Evolutionary conservation across 2,888 invertebrate genomes (phyloP).

Genomic region (Phengaris arion): DNA sequence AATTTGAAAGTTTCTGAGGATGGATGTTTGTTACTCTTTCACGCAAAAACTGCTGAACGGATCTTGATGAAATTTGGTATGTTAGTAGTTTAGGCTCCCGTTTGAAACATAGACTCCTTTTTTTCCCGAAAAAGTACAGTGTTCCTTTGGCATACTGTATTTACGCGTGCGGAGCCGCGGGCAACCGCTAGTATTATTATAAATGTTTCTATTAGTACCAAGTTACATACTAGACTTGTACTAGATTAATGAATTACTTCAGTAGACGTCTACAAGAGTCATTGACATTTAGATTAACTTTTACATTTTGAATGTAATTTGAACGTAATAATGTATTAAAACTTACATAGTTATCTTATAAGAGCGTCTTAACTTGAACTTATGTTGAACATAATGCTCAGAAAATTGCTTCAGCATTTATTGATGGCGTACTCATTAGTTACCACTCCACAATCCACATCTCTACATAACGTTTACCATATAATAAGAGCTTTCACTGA

Average conservation of each 20-base stretch:
- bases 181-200: too few relatives aligned
- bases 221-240: too few relatives aligned
- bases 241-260: neutral
- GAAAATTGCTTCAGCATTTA: neutral
- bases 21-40: too few relatives aligned
- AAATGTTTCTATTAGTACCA: too few relatives aligned
- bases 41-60: too few relatives aligned
- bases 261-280: neutral
- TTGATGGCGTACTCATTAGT: neutral
- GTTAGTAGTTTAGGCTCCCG: too few relatives aligned
- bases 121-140: too few relatives aligned
- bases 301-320: neutral
- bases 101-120: too few relatives aligned
- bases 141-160: too few relatives aligned
- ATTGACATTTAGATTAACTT: neutral
- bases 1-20: too few relatives aligned
- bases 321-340: neutral
- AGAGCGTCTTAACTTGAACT: neutral
- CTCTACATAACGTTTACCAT: neutral
- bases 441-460: neutral
- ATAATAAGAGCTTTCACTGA: constrained; percentile 7
- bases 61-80: too few relatives aligned
- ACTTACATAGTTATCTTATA: neutral
- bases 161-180: too few relatives aligned
- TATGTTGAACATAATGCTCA: neutral